Evolutionary conservation across 2,113 vertebrate genomes (phyloP), one percentile per base, ranked within the genome.

Genomic region (Lampris incognitus): DNA sequence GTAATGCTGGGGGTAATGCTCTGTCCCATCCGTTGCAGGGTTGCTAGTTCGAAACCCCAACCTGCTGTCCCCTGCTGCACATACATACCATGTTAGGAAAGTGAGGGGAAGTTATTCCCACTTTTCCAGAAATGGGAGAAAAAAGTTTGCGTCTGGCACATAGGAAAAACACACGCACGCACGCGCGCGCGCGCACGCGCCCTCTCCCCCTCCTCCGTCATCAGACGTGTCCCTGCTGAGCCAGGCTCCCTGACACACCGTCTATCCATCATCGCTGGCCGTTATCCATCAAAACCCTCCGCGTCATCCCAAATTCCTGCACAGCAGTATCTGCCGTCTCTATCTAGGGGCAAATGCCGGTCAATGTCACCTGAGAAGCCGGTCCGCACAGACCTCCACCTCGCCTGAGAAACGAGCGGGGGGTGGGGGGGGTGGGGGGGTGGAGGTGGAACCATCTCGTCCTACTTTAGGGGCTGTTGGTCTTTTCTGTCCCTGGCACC

Each of bases 1-100:
- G 24, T 24, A 24, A 24, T 24, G 24, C 61, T 1, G 39, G 69
- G 74, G 67, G 67, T 44, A 74, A 81, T 24, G n/a, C 72, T 69
- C 50, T 24, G 37, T 61, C 72, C 13, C 50, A 59, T 63, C 39
- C 56, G 60, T 62, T 10, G 1, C 49, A 0, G 40, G 74, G 78
- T 85, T 79, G 74, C 78, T 69, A 54, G 85, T 89, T 88, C 70
- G 82, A 83, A 86, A 78, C 72, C 82, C 67, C n/a, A 3, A 58
- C 69, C 74, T 73, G 66, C 64, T 83, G 74, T 72, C 76, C 72
- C 38, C 66, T 6, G 64, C 65, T 61, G 51, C 49, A 48, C n/a
- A n/a, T 11, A 9, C 9, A 55, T 39, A 70, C 0, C 3, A 74
- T 59, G 40, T 74, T 36, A 52, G 65, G 61, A 37, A 74, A 66